Conservation (phyloP, 2,888 invertebrate species). For the Monochamus alternatus region DNA sequence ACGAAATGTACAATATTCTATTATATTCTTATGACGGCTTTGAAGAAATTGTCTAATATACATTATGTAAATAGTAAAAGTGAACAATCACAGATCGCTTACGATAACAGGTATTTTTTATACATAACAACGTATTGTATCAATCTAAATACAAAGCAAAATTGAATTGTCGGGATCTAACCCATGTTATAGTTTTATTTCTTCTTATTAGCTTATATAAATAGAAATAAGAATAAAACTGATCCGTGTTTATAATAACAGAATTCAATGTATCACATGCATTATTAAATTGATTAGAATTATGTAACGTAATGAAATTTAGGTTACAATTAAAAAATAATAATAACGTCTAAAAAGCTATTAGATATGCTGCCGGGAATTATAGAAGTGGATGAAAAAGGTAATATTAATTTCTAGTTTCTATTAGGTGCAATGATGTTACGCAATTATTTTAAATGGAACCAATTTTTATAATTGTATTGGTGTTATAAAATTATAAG, state of each 20-base stretch:
- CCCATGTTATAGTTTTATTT: too few species aligned
- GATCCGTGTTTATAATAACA: too few species aligned
- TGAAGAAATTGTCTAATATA: constrained; percentile 23
- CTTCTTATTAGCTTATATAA: too few species aligned
- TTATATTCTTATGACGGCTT: constrained; percentile 11
- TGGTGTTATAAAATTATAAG: too few species aligned
- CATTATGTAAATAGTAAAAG: constrained; percentile 38
- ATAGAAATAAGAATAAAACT: too few species aligned
- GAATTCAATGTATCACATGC: too few species aligned
- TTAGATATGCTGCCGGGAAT: neutral
- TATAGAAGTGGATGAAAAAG: neutral
- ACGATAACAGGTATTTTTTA: constrained; percentile 16
- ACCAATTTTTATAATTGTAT: neutral
- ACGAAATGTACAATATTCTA: constrained; percentile 7
- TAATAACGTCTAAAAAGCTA: neutral
- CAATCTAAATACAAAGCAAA: neutral
- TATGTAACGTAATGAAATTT: neutral
- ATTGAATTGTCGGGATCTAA: neutral
- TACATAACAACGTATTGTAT: neutral
- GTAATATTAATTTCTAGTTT: neutral
- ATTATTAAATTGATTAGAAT: neutral
- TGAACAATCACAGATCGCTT: constrained; percentile 26
- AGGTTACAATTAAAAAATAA: neutral
- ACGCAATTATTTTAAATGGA: neutral
- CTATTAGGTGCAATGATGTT: neutral